Evolutionary conservation across 2,888 invertebrate species (phyloP), one percentile per base, ranked within the genome.

Genomic region (Eristalinus sepulchralis): DNA sequence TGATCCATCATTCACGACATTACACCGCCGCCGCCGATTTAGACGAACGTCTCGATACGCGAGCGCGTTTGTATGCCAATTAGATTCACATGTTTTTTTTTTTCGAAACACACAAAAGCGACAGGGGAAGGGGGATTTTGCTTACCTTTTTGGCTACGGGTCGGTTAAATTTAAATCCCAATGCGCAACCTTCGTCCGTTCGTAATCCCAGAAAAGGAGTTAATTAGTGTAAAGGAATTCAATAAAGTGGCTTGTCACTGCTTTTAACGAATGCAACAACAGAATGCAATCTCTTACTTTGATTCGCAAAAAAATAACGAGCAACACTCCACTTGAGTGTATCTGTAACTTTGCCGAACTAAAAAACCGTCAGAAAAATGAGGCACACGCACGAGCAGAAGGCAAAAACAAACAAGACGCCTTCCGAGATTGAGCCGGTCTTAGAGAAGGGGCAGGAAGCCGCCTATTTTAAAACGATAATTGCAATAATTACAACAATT

Each of bases 401-500:
- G 8, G 57, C 22, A 76, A 39, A 60, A 77, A 62, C 55, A 22
- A 59, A 66, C 59, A 31, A 27, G 20, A 73, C 57, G 68, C 72
- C 78, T 64, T 55, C 55, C 79, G 62, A 39, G 62, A 76, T 47
- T 47, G 47, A 47, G 47, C 8, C 47, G 47, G 17, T n/a, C 5
- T n/a, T 47, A 17, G 47, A 6, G 17, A 17, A 17, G 47, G 8
- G 47, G 17, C 84, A 84, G 84, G 84, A 84, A 84, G 67, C 66
- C 57, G 17, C 76, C 76, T 57, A 80, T 84, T 84, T 71, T 70
- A 84, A 84, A 71, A 70, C 55, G 75, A 64, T 80, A 84, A 76
- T 80, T 84, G 71, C 64, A 80, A 76, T 80, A 68, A 83, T 79
- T 80, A 84, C 55, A 73, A 71, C 80, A 76, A 84, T 75, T 72